Base-by-base conservation (phyloP, 2,888 invertebrate genomes). In the Amiota minor region DNA sequence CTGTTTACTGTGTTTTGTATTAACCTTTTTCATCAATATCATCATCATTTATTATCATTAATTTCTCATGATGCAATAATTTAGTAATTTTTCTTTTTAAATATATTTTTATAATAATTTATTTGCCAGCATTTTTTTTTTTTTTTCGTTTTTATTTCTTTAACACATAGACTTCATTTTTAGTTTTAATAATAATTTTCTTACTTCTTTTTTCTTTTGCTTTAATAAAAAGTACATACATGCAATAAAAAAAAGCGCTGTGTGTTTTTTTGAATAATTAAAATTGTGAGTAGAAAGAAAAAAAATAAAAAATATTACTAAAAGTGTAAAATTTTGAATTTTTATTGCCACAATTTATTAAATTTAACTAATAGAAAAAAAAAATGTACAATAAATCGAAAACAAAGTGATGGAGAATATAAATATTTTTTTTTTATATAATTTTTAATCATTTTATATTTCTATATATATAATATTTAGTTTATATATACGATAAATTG, bases 401-500 rank as follows among this genome's bases (percentile, higher is more conserved):
- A 55, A 55, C n/a, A 55, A 55, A 55, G n/a, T 55, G 18, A 35
- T 35, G 59, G 59, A n/a, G 59, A 59, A 50, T 47, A 59, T 70
- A 70, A 23, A 84, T 77, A 77, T 70, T 77, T 46, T 76, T 75
- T 72, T 74, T 78, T 47, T 67, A 9, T n/a, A 35, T 56, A 53
- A 70, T 74, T 74, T 47, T 64, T 75, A 69, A 61, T 74, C 59
- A 73, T 69, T 64, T 73, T 75, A 70, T 83, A 84, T 59, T n/a
- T 80, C 67, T 64, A 74, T 75, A 70, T 83, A 84, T 59, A 18
- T 80, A 65, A 74, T 75, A 61, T 73, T 73, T 70, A 78, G 55
- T 77, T 74, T 64, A 70, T 56, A 59, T 56, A 49, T 72, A 35
- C 35, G 35, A 84, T 83, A 83, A 83, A 85, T 83, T 83, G 83